Percentiles rank a stretch among this genome's conserved stretches.
Conservation (phyloP, 2,797 vertebrate genomes). For the Cyclura pinguis region DNA sequence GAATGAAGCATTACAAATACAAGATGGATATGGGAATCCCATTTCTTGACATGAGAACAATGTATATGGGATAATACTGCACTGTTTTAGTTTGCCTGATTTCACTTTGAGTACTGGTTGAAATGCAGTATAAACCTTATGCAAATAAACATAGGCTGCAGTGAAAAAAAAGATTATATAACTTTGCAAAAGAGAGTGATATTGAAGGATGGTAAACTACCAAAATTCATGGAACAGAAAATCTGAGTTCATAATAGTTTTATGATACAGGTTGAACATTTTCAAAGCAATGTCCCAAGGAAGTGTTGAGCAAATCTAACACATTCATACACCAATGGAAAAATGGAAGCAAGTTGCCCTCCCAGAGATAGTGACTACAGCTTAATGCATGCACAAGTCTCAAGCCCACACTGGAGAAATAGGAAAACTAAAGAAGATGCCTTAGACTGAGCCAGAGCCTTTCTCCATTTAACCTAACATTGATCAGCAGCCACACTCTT, state of each 20-base stretch:
- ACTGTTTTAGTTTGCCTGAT: conserved; percentile 9
- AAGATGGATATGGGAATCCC: neutral
- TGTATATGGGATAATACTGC: neutral
- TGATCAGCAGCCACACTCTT: neutral
- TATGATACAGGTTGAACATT: neutral
- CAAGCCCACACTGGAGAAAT: too few relatives aligned
- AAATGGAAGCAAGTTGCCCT: neutral
- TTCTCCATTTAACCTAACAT: neutral
- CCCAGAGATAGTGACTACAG: neutral
- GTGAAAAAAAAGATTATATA: neutral
- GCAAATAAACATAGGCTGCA: neutral
- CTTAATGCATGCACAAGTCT: neutral
- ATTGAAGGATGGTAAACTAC: neutral
- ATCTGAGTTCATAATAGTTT: neutral
- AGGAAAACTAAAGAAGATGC: neutral
- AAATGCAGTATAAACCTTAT: neutral
- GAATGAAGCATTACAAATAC: neutral
- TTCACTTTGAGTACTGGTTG: neutral
- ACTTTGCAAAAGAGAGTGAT: neutral
- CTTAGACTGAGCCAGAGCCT: neutral
- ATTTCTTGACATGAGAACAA: neutral
- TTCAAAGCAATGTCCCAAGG: neutral
- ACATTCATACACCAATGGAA: neutral
- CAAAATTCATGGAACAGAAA: neutral
- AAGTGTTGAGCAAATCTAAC: neutral